Base-by-base conservation (phyloP, 2,888 invertebrate species). In the Drosophila picticornis region DNA sequence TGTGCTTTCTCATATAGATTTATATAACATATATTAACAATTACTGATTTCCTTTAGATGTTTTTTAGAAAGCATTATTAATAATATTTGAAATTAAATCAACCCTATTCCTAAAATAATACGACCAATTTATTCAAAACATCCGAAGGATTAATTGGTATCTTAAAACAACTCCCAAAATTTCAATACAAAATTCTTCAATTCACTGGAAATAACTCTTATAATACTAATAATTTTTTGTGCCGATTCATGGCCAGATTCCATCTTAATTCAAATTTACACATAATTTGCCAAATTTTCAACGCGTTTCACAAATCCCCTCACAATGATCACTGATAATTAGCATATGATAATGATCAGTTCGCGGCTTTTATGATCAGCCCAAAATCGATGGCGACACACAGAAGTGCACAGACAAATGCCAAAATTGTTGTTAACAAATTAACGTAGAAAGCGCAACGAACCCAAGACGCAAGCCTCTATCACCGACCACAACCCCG, bases 371-470 rank as follows among this genome's bases (percentile, higher is more conserved):
- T 27, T 27, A 46, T 56, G 72, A 67, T 31, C 63, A 31, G 25
- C 16, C 27, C 56, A 22, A 48, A 51, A 66, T 27, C 61, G 62
- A 73, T 67, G 66, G 60, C 70, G 79, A 80, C 72, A 76, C 83
- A 75, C 80, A 81, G 82, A 82, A 82, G 82, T 78, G 77, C 72
- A 72, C 70, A 77, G 77, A 61, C 79, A 64, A 72, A 80, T 83
- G 74, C 77, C 67, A 69, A 80, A 87, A 84, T 81, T 79, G 84
- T 84, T 85, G 88, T 85, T 85, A 89, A 87, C 85, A 85, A 85
- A 85, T 85, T 89, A 85, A 82, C 88, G 84, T 85, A 84, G 85
- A 89, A 89, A 85, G 85, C 85, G 89, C 85, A 85, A 89, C 89
- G 87, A 81, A 80, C 80, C 56, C 68, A 57, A 72, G 5, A 46